These are phyloP conservation scores for Xenopus petersii DNA, from an alignment of 2,797 vertebrate species.

Conservation along the genomic window DNA sequence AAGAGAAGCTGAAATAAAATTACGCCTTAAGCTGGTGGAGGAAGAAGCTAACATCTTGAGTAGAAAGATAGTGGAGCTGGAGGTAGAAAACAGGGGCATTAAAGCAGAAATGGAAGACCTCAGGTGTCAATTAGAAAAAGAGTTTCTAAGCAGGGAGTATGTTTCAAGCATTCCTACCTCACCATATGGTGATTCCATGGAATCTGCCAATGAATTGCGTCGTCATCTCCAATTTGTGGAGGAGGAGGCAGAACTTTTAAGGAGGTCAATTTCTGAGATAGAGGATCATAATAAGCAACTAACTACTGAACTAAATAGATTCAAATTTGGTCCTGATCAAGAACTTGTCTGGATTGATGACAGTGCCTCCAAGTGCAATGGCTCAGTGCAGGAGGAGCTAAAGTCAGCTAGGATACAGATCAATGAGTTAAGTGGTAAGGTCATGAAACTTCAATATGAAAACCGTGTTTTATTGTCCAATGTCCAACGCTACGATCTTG, in stretches of 20 bases:
- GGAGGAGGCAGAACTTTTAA: slow-evolving; percentile 91
- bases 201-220: slow-evolving; percentile 85
- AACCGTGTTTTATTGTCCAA: slow-evolving; percentile 92
- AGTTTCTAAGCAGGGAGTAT: slow-evolving; percentile 83
- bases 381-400: slow-evolving; percentile 84
- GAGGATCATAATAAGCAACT: slow-evolving; percentile 96
- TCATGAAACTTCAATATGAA: slow-evolving; percentile 95
- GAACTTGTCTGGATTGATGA: slow-evolving; percentile 66
- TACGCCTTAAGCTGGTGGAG: slow-evolving; percentile 91
- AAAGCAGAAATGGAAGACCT: slow-evolving; percentile 94
- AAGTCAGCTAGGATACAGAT: slow-evolving; percentile 87
- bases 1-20: slow-evolving; percentile 79
- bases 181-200: slow-evolving; percentile 81
- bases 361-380: slow-evolving; percentile 44
- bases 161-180: slow-evolving; percentile 89
- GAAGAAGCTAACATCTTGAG: slow-evolving; percentile 97
- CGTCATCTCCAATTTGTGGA: slow-evolving; percentile 97
- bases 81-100: slow-evolving; percentile 95
- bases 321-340: slow-evolving; percentile 82
- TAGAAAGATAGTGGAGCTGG: slow-evolving; percentile 94
- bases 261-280: slow-evolving; percentile 91
- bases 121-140: slow-evolving; percentile 86
- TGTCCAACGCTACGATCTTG: slow-evolving; percentile 87
- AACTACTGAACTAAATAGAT: slow-evolving; percentile 88
- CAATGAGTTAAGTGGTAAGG: slow-evolving; percentile 88